Evolutionary conservation across 1,140 invertebrate genomes (phyloP).

Genomic region (Oncopeltus fasciatus): DNA sequence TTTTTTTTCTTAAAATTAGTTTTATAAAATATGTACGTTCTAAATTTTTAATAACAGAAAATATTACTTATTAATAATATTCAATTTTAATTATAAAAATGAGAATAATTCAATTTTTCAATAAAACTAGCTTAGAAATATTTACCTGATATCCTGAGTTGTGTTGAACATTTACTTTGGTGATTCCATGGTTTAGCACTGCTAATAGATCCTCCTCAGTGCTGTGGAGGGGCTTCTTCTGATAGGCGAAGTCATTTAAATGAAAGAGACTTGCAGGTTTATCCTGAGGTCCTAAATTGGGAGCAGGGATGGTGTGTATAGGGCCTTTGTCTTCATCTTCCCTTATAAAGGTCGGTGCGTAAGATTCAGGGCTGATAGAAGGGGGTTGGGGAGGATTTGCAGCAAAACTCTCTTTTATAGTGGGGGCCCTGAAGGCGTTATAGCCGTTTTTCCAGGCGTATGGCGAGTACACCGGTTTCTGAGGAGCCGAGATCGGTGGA

Average conservation of each 20-base stretch:
- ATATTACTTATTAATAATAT: background rate
- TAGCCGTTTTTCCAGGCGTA: conserved; percentile 15
- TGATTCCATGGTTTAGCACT: conserved; percentile 16
- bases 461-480: background rate
- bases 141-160: conserved; percentile 7
- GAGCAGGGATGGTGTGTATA: conserved; percentile 67
- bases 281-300: conserved; percentile 43
- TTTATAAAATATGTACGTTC: no score
- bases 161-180: conserved; percentile 13
- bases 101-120: background rate
- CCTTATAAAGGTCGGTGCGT: conserved; percentile 2
- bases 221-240: conserved; percentile 2
- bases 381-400: conserved; percentile 6
- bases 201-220: conserved; percentile 12
- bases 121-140: background rate
- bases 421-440: conserved; percentile 17
- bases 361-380: background rate
- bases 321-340: conserved; percentile 43
- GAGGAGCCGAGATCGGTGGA: background rate
- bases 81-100: background rate
- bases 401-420: conserved; percentile 19
- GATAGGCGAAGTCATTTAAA: background rate
- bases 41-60: background rate
- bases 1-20: no score
- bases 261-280: conserved; percentile 1